These are phyloP conservation scores for Acanthurus leucopareius DNA, from an alignment of 2,797 vertebrate genomes.

Conservation along the genomic window DNA sequence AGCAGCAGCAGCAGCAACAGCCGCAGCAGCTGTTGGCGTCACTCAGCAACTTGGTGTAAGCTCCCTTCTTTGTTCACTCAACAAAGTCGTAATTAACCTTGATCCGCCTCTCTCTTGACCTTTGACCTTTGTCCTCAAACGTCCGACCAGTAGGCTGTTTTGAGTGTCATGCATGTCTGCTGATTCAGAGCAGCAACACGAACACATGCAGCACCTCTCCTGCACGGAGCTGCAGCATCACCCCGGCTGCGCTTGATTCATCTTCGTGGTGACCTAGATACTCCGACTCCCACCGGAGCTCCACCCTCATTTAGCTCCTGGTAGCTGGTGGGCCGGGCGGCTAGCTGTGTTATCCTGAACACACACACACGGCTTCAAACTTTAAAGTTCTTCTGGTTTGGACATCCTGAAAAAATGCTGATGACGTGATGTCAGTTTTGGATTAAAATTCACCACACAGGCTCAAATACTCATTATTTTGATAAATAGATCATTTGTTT, in stretches of 20 bases:
- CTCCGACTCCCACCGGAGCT: constrained; percentile 59
- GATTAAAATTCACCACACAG: background rate
- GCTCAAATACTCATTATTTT: too few species aligned
- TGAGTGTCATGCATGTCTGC: background rate
- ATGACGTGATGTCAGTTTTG: background rate
- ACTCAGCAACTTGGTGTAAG: constrained; percentile 96
- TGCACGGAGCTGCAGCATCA: constrained; percentile 50
- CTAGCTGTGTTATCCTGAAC: constrained; percentile 31
- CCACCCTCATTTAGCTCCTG: constrained; percentile 60
- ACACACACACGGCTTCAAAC: constrained; percentile 17
- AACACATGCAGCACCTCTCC: constrained; percentile 19
- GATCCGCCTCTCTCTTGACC: constrained; percentile 17
- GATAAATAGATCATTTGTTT: background rate
- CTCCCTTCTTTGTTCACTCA: background rate
- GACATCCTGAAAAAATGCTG: background rate
- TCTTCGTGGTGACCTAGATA: constrained; percentile 80
- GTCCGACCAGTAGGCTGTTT: background rate
- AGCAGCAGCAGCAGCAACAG: constrained; percentile 81
- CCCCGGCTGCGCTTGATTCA: constrained; percentile 69
- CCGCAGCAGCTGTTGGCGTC: constrained; percentile 89
- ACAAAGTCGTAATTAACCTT: background rate
- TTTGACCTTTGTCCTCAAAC: constrained; percentile 36
- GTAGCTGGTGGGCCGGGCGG: constrained; percentile 41
- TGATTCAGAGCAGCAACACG: constrained; percentile 13
- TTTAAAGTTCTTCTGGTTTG: background rate